Base-by-base conservation (phyloP, 2,797 vertebrate species). In the Mormyrus proboscirostris region DNA sequence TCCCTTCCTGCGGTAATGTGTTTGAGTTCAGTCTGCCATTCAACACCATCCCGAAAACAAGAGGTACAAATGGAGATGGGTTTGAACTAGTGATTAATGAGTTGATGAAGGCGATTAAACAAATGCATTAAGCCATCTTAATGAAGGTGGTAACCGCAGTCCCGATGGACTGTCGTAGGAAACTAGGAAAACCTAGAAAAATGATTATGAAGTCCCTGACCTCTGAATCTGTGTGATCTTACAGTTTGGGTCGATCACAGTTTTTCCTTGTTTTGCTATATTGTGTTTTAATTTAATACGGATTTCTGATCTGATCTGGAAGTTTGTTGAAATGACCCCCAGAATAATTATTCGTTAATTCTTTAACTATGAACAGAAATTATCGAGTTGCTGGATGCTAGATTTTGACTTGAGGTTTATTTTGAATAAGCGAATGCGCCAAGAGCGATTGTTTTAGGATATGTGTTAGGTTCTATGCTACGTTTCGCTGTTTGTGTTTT, bases 141-240 rank as follows among this genome's bases (percentile, higher is more conserved):
- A 88, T 47, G 87, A 38, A 16, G 69, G 69, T 14, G 33, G 4
- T 25, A 19, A 29, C 1, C 41, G 44, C 16, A 29, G n/a, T 83
- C 16, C 19, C 88, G 90, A 91, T 38, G 29, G 84, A 4, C 82
- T 88, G 90, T 86, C 88, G 90, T 87, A 89, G 90, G 88, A 88
- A 86, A 89, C 82, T 88, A 29, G 65, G 84, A 49, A 6, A 41
- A 89, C 14, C 29, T 44, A 25, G 41, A 59, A 83, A 84, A 89
- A 89, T 86, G 89, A 47, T 53, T 12, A 89, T 55, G 12, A 38
- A 38, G 12, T 19, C 33, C 4, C 10, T 44, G 22, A 3, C 83
- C 4, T 16, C 8, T 53, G 25, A 51, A 16, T 29, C 83, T 50
- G 25, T 51, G 22, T 29, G 44, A 2, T 49, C 0, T 38, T n/a